A percentile compares a stretch with the other conserved stretches of the same genome.
Conservation (phyloP, 2,888 invertebrate genomes). For the Acanthopleura granulata region DNA sequence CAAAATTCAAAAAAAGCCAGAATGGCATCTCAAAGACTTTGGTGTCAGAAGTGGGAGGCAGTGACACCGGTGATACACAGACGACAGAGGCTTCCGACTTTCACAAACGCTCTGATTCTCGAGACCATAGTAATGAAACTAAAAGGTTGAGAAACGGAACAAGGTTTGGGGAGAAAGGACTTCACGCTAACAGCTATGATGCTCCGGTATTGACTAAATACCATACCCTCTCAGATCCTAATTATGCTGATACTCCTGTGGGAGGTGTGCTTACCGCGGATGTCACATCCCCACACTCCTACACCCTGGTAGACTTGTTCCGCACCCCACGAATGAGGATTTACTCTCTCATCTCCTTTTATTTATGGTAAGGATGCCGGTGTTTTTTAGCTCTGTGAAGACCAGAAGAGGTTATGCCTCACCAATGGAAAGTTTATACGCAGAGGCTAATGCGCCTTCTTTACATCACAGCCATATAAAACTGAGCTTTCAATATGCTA, state of each 20-base stretch:
- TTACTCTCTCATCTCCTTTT: conserved; percentile 55
- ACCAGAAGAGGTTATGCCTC: too few species aligned
- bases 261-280: not conserved
- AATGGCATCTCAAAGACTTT: not conserved
- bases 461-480: too few species aligned
- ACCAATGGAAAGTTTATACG: too few species aligned
- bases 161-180: not conserved
- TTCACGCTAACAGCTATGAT: not conserved
- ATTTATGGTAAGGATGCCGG: conserved; percentile 47
- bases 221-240: too few species aligned
- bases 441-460: too few species aligned
- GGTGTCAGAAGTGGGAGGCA: not conserved
- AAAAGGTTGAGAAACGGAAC: not conserved
- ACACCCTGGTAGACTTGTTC: conserved; percentile 44
- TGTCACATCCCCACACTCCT: not conserved
- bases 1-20: not conserved
- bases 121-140: not conserved
- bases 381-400: too few species aligned
- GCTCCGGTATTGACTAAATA: not conserved
- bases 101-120: not conserved
- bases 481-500: too few species aligned
- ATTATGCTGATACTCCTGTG: too few species aligned
- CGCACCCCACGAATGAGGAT: conserved; percentile 43
- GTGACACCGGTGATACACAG: not conserved
- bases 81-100: not conserved